phyloP scores from a whole-genome alignment of 2,797 vertebrate genomes.

The Coilia nasus region DNA sequence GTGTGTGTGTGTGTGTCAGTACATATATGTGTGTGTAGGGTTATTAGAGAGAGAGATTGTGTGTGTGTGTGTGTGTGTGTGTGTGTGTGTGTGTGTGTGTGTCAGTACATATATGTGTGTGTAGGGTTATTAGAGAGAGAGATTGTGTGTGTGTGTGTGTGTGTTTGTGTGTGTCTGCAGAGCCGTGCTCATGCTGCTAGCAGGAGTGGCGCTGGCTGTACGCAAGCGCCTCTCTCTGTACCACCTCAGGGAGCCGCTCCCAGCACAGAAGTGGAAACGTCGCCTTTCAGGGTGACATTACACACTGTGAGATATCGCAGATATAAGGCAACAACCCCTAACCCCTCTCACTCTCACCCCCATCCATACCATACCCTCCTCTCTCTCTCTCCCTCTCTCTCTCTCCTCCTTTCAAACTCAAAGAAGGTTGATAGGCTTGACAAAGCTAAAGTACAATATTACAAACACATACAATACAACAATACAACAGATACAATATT shows the following conservation, averaged over 20 bases:
- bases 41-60: slow-evolving; percentile 6
- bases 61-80: slow-evolving; percentile 3
- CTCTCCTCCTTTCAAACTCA: background rate
- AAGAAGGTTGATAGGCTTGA: too few relatives aligned
- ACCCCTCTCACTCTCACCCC: background rate
- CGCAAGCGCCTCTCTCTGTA: background rate
- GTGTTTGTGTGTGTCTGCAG: background rate
- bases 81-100: slow-evolving; percentile 1
- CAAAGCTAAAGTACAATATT: too few relatives aligned
- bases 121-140: too few relatives aligned
- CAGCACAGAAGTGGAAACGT: background rate
- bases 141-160: background rate
- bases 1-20: too few relatives aligned
- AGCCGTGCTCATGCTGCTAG: background rate
- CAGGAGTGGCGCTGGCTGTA: background rate
- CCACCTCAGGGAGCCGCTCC: background rate
- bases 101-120: background rate
- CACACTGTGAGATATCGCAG: slow-evolving; percentile 42
- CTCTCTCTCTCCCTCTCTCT: background rate
- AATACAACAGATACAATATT: too few relatives aligned
- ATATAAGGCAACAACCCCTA: slow-evolving; percentile 36
- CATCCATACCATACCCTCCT: background rate
- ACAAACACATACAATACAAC: too few relatives aligned
- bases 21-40: too few relatives aligned
- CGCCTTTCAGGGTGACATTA: slow-evolving; percentile 37